A percentile compares a stretch with the other conserved stretches of the same genome.
phyloP scores from a whole-genome alignment of 2,888 invertebrate genomes.

The Macrophya annulata region DNA sequence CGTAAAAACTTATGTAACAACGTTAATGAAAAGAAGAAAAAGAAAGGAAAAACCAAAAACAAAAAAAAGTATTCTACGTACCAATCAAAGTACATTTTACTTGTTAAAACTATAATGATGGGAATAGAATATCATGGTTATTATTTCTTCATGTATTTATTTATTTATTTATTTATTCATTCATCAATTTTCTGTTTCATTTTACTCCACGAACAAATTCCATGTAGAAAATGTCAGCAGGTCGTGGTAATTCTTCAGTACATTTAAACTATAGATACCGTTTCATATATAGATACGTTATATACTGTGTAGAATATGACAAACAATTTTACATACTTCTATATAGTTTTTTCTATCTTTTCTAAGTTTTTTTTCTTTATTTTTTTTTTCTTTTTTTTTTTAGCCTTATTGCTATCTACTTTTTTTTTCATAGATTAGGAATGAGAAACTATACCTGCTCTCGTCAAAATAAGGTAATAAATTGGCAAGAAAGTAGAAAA shows the following conservation, averaged over 20 bases:
- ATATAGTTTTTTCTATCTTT: not conserved
- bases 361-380: not conserved
- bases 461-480: no score
- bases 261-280: not conserved
- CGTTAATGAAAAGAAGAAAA: not conserved
- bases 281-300: not conserved
- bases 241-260: conserved; percentile 5
- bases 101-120: not conserved
- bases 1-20: not conserved
- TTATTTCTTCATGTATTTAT: not conserved
- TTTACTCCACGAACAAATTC: conserved; percentile 13
- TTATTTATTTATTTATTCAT: not conserved
- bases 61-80: not conserved
- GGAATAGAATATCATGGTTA: not conserved
- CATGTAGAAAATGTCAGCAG: conserved; percentile 15
- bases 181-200: not conserved
- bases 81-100: not conserved
- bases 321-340: not conserved
- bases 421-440: no score
- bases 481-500: not conserved
- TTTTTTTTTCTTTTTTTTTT: no score
- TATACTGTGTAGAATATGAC: not conserved
- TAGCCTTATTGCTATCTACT: no score
- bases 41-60: no score
- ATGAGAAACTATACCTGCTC: no score